phyloP scores from a whole-genome alignment of 1,140 invertebrate species.

The Paralvinella palmiformis region DNA sequence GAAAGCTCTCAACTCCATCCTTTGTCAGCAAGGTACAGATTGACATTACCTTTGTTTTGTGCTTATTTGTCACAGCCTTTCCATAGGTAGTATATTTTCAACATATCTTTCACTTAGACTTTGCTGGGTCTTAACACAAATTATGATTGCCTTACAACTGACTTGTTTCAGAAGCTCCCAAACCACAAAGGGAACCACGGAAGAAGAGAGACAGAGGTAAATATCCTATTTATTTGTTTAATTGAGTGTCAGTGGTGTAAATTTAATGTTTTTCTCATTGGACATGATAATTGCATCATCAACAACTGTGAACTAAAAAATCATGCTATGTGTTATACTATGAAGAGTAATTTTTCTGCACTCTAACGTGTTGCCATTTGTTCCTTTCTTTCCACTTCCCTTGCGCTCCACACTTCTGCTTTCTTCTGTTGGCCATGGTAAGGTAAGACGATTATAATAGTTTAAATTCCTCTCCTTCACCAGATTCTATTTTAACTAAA shows the following conservation, averaged over 20 bases:
- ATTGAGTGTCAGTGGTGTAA: too few species aligned
- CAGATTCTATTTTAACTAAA: too few species aligned
- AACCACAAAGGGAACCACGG: constrained; percentile 41
- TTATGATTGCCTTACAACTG: too few species aligned
- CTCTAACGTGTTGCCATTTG: constrained; percentile 28
- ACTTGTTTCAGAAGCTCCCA: constrained; percentile 39
- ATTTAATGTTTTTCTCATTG: too few species aligned
- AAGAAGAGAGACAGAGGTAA: constrained; percentile 26
- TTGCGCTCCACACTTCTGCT: constrained; percentile 8
- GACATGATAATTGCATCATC: too few species aligned
- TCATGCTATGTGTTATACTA: not conserved
- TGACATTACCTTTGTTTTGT: not conserved
- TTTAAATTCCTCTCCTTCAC: too few species aligned
- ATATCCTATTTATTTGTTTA: too few species aligned
- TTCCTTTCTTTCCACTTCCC: constrained; percentile 27
- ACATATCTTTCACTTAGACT: too few species aligned
- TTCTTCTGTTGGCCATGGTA: constrained; percentile 34
- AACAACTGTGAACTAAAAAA: too few species aligned
- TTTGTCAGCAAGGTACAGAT: constrained; percentile 35
- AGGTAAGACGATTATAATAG: constrained; percentile 39
- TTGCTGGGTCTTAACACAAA: too few species aligned
- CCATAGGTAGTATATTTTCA: too few species aligned
- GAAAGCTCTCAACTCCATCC: constrained; percentile 65
- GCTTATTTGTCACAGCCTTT: too few species aligned
- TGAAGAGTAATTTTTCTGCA: not conserved